Conservation (phyloP, 2,797 vertebrate species). For the Sebastiscus albofasciatus region DNA sequence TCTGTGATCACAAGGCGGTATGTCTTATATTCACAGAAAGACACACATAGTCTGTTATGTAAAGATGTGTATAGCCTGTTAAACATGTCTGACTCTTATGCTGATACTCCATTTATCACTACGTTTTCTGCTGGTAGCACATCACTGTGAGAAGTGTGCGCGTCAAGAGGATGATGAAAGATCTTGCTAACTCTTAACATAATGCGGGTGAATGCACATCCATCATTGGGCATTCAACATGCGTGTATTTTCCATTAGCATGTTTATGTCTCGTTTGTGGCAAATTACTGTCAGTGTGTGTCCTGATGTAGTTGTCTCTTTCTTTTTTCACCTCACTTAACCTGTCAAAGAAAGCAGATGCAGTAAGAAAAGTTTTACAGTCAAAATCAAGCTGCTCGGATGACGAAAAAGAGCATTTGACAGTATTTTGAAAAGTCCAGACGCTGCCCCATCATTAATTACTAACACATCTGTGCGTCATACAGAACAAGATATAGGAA, state of each 20-base stretch:
- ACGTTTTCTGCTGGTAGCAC: not conserved
- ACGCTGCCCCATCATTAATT: conserved; percentile 2
- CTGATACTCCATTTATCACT: not conserved
- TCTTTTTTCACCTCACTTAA: not conserved
- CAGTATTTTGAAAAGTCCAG: conserved; percentile 14
- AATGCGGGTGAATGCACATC: conserved; percentile 10
- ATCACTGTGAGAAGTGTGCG: not conserved
- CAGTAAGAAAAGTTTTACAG: not conserved
- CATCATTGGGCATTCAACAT: not conserved
- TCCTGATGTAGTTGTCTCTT: not conserved
- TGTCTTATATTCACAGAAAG: not conserved
- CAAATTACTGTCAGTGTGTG: not conserved
- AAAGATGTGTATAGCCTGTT: not conserved
- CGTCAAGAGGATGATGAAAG: not conserved
- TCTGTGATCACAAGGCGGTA: not conserved
- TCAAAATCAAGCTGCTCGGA: not conserved
- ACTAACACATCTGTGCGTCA: conserved; percentile 11
- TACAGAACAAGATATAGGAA: conserved; percentile 11
- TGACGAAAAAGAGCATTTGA: not conserved
- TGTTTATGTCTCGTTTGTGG: not conserved
- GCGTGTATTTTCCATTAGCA: not conserved
- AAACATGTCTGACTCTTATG: too few species aligned
- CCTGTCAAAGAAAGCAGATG: not conserved
- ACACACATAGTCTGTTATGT: not conserved
- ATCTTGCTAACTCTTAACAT: not conserved